Evolutionary conservation across 2,797 vertebrate genomes (phyloP).

Genomic region (Pseudotriccus pelzelni): DNA sequence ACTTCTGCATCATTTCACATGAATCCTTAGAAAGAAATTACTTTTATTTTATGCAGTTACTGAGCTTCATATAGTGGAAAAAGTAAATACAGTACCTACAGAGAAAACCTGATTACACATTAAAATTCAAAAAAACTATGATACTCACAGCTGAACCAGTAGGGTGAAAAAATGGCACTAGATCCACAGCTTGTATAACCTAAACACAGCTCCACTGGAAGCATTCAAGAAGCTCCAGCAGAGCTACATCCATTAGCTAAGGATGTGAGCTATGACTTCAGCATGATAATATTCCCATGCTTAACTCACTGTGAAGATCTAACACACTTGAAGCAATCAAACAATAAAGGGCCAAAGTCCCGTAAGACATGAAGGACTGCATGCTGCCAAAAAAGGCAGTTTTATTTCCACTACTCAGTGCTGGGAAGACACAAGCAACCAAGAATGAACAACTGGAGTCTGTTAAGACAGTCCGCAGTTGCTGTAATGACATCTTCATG

Average conservation of each 20-base stretch:
- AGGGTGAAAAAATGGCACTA: not conserved
- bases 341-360: slow-evolving; percentile 40
- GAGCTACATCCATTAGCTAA: not conserved
- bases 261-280: slow-evolving; percentile 31
- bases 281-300: not conserved
- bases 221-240: not conserved
- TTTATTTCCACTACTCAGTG: slow-evolving; percentile 38
- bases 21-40: not conserved
- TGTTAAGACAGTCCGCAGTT: slow-evolving; percentile 29
- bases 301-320: not conserved
- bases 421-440: slow-evolving; percentile 22
- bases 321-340: not conserved
- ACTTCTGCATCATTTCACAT: not conserved
- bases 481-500: not conserved
- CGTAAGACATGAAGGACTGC: not conserved
- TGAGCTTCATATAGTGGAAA: not conserved
- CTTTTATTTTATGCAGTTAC: not conserved
- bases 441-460: slow-evolving; percentile 53
- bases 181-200: not conserved
- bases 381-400: slow-evolving; percentile 55
- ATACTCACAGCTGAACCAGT: not conserved
- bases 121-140: not conserved
- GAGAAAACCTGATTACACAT: not conserved
- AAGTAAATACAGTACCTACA: not conserved
- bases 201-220: not conserved